Evolutionary conservation across 2,113 vertebrate species (phyloP), one percentile per base, ranked within the genome.

Genomic region (Xiphophorus maculatus): DNA sequence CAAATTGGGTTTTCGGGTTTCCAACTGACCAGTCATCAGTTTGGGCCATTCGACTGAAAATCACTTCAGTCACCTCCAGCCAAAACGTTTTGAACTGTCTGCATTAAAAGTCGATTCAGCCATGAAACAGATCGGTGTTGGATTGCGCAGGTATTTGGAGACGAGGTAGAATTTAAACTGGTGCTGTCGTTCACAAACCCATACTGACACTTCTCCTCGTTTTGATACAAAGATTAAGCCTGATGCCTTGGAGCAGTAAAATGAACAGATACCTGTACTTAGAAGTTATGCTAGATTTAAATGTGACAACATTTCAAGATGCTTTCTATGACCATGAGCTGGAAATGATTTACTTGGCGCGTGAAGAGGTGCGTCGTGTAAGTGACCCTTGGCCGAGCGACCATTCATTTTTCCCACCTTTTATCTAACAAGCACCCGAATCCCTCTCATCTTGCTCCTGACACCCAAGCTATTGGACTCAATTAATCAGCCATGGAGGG

Each of bases 401-500:
- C 70, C 74, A 87, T 79, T 12, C 35, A 12, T 12, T 37, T 80
- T 81, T 83, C 63, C 82, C 68, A 79, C 61, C 63, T 66, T 80
- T 88, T 73, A 71, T 89, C 76, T 76, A 73, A 81, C 79, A 37
- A 77, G 73, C 63, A 71, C 66, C 63, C 25, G 10, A 79, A 71
- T 84, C 79, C 74, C 77, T 79, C 84, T 79, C 77, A 44, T 73
- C 71, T 73, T 82, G 77, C 73, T 82, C 78, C 81, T 82, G 78
- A 86, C 88, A 88, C 77, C 77, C 84, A 87, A 84, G 66, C 85
- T 73, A 87, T 92, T 94, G 84, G 86, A 77, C 77, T 87, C 76
- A 89, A 88, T 91, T 92, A 92, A 92, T 94, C 91, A 93, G 85
- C 86, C 90, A 61, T 93, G 90, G 86, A 87, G 73, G 33, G 61